These are phyloP conservation scores for Tetranychus truncatus DNA, from an alignment of 2,888 invertebrate species.

Conservation along the genomic window DNA sequence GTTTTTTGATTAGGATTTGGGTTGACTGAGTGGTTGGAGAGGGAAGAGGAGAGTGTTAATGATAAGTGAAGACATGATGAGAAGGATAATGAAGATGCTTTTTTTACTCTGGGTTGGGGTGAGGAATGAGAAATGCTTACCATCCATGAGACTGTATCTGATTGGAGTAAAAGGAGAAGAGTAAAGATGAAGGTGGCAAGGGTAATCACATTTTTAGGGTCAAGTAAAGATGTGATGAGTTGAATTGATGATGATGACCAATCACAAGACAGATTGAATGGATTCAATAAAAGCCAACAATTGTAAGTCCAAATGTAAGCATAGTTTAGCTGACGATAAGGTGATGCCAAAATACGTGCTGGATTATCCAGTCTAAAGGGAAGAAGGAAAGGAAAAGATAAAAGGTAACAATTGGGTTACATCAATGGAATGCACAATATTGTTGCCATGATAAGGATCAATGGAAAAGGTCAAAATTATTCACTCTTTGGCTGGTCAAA, in stretches of 20 bases:
- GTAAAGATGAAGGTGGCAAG: neutral
- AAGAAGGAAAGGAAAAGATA: neutral
- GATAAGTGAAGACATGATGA: neutral
- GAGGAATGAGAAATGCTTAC: neutral
- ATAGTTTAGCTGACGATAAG: constrained; percentile 33
- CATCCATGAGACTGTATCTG: neutral
- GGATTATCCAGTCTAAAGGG: constrained; percentile 36
- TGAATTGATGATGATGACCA: constrained; percentile 37
- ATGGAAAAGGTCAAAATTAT: neutral
- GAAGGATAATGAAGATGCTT: neutral
- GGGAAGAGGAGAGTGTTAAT: neutral
- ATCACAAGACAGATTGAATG: constrained; percentile 35
- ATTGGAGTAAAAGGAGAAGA: neutral
- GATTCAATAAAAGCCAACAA: constrained; percentile 33
- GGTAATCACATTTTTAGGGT: neutral
- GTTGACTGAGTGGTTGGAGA: neutral
- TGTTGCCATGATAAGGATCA: neutral
- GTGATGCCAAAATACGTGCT: constrained; percentile 32
- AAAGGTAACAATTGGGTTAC: neutral
- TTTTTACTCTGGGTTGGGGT: no score
- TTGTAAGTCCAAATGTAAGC: constrained; percentile 33
- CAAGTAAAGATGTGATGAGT: constrained; percentile 28
- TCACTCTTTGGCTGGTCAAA: no score
- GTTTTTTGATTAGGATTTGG: no score
- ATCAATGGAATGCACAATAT: neutral